Conservation (phyloP, 2,888 invertebrate genomes). For the Meiosimyza decipiens region DNA sequence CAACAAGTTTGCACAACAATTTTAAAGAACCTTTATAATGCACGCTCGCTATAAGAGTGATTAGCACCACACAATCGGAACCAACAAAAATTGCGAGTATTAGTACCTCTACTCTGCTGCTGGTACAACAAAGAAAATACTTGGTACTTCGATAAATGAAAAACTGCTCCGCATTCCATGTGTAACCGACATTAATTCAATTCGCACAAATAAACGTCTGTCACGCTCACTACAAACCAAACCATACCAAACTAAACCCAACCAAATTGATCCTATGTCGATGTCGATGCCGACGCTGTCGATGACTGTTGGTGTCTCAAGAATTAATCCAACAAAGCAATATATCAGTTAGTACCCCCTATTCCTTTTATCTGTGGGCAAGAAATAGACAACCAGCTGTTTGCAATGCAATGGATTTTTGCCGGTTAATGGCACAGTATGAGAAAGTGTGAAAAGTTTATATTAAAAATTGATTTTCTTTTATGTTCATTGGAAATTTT, state of each 20-base stretch:
- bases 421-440: too few relatives aligned
- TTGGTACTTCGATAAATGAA: neutral
- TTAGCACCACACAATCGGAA: constrained; percentile 15
- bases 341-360: neutral
- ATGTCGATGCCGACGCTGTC: constrained; percentile 5
- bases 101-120: too few relatives aligned
- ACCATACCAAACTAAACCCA: neutral
- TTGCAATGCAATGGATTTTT: too few relatives aligned
- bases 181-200: constrained; percentile 48
- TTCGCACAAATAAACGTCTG: constrained; percentile 47
- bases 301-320: constrained; percentile 32
- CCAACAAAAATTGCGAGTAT: neutral
- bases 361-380: too few relatives aligned
- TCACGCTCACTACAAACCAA: constrained; percentile 40
- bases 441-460: too few relatives aligned
- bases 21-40: constrained; percentile 7
- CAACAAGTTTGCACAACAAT: constrained; percentile 17
- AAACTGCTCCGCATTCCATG: constrained; percentile 43
- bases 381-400: too few relatives aligned
- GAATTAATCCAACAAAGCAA: constrained; percentile 40
- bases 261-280: neutral
- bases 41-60: constrained; percentile 10
- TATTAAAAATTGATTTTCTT: too few relatives aligned
- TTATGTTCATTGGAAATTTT: too few relatives aligned
- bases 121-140: too few relatives aligned